Conservation (phyloP, 1,140 invertebrate genomes). For the Cotesia typhae region DNA sequence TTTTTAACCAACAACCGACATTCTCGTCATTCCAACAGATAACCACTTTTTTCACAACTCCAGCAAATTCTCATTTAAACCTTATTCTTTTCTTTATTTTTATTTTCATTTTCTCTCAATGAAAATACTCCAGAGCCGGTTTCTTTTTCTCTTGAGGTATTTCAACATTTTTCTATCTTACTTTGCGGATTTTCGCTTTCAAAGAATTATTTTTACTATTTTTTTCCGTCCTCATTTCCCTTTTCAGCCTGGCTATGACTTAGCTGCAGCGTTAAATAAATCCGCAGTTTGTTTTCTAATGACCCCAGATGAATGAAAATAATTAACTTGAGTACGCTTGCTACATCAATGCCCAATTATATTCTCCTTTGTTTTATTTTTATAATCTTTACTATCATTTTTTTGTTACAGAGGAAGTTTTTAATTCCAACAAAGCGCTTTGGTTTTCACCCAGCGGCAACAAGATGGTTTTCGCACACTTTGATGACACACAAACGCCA, state of each 20-base stretch:
- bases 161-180: background rate
- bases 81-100: background rate
- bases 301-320: too few species aligned
- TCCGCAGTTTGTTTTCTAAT: too few species aligned
- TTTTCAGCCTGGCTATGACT: too few species aligned
- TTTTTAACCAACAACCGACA: slow-evolving; percentile 21
- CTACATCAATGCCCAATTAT: background rate
- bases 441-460: slow-evolving; percentile 89
- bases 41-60: slow-evolving; percentile 8
- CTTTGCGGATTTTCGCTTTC: background rate
- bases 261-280: too few species aligned
- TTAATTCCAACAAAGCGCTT: slow-evolving; percentile 82
- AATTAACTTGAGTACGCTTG: too few species aligned
- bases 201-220: background rate
- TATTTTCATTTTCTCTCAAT: background rate
- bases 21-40: slow-evolving; percentile 23
- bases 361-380: slow-evolving; percentile 4
- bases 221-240: background rate
- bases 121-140: background rate
- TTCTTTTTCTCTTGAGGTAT: background rate
- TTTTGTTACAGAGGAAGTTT: slow-evolving; percentile 84
- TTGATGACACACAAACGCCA: slow-evolving; percentile 78
- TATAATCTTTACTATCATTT: slow-evolving; percentile 38
- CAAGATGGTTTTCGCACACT: slow-evolving; percentile 83
- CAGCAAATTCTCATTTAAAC: slow-evolving; percentile 27